Conservation (phyloP, 2,113 vertebrate genomes). For the Aptenodytes patagonicus region DNA sequence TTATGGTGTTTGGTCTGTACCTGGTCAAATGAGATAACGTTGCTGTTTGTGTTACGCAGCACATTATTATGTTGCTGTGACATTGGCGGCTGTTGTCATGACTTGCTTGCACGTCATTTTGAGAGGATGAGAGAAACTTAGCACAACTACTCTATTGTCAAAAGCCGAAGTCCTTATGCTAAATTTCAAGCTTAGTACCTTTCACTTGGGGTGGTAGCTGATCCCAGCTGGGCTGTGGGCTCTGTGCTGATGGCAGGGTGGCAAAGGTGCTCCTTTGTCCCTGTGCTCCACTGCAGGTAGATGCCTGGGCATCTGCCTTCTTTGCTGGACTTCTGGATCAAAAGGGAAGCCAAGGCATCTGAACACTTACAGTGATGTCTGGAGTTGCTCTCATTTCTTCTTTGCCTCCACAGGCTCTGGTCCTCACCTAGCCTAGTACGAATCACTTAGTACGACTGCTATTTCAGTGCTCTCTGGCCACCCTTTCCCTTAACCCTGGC, state of each 20-base stretch:
- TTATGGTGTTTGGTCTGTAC: neutral
- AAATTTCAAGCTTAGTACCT: neutral
- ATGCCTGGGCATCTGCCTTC: neutral
- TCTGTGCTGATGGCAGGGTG: neutral
- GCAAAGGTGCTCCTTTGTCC: neutral
- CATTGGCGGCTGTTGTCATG: neutral
- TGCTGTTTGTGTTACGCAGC: neutral
- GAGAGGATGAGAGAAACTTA: neutral
- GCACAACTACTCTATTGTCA: neutral
- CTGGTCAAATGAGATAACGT: neutral
- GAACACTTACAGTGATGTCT: neutral
- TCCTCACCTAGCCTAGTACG: neutral
- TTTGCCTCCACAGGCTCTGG: neutral
- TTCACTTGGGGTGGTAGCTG: neutral
- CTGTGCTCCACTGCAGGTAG: neutral
- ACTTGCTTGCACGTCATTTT: rapidly evolving
- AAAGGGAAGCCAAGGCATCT: neutral
- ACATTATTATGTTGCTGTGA: neutral
- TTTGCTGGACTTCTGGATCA: neutral
- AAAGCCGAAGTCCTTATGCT: neutral
- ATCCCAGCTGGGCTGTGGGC: neutral
- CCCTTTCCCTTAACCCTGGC: neutral
- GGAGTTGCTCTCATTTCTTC: neutral
- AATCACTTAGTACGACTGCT: too few species aligned
- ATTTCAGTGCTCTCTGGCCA: neutral